Percentiles rank a stretch among this genome's conserved stretches.
phyloP scores from a whole-genome alignment of 2,888 invertebrate species.

The Physocephala rufipes region DNA sequence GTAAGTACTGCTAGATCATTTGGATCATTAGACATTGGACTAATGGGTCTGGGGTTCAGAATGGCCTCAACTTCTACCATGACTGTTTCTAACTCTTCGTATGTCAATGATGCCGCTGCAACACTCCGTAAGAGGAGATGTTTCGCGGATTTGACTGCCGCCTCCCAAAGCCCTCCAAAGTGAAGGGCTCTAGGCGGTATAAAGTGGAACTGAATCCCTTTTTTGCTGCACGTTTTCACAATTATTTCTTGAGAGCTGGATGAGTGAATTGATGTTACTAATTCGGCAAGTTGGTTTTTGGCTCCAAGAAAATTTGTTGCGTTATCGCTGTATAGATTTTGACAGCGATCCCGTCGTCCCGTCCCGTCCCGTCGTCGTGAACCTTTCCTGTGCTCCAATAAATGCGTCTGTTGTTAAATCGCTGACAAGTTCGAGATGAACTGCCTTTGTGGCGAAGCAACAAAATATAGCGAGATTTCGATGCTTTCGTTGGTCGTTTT shows the following conservation, averaged over 20 bases:
- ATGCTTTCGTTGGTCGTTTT: slow-evolving; percentile 37
- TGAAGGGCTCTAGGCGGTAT: slow-evolving; percentile 3
- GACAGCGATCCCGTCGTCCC: slow-evolving; percentile 35
- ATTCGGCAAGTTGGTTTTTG: slow-evolving; percentile 9
- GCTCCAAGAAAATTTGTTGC: slow-evolving; percentile 41
- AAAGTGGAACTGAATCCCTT: slow-evolving; percentile 7
- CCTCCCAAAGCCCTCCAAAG: slow-evolving; percentile 9
- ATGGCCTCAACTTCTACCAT: slow-evolving; percentile 1
- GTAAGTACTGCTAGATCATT: slow-evolving; percentile 21
- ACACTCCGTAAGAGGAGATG: slow-evolving; percentile 2
- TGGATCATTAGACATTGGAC: slow-evolving; percentile 18
- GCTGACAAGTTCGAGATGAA: slow-evolving; percentile 42
- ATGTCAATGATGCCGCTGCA: background rate
- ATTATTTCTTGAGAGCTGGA: slow-evolving; percentile 5
- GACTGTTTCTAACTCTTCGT: slow-evolving; percentile 11
- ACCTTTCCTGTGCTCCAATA: slow-evolving; percentile 40
- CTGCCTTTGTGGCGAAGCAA: slow-evolving; percentile 40
- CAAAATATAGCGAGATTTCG: slow-evolving; percentile 40
- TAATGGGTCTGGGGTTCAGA: slow-evolving; percentile 15
- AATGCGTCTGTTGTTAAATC: slow-evolving; percentile 40
- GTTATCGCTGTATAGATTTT: slow-evolving; percentile 41
- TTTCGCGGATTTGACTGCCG: background rate
- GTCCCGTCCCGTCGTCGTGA: no score
- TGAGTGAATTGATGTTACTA: background rate
- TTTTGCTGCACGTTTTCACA: background rate